phyloP scores from a whole-genome alignment of 2,888 invertebrate species.

The Abrostola tripartita region DNA sequence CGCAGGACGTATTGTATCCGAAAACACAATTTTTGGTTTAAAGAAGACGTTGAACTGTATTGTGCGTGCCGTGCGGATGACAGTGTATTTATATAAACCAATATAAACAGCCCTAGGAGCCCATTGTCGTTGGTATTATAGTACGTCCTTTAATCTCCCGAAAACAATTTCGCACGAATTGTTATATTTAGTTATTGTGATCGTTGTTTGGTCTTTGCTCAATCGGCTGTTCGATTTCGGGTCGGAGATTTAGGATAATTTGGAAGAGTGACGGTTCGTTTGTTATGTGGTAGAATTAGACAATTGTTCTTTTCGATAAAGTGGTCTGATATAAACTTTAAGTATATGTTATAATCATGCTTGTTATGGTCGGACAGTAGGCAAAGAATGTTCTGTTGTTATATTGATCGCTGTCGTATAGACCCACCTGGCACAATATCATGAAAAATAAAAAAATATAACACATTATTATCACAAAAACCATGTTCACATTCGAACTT shows the following conservation, averaged over 20 bases:
- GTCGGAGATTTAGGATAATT: slow-evolving; percentile 21
- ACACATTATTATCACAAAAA: no score
- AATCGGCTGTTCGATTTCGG: slow-evolving; percentile 44
- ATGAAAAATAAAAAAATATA: no score
- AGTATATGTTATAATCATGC: no score
- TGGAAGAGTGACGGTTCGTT: background rate
- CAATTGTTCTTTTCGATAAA: background rate
- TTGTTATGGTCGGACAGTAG: no score
- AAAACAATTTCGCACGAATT: slow-evolving; percentile 68
- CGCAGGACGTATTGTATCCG: slow-evolving; percentile 69
- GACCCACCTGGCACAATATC: no score
- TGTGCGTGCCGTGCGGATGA: slow-evolving; percentile 78
- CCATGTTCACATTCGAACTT: no score
- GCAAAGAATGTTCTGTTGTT: no score
- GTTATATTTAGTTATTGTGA: slow-evolving; percentile 54
- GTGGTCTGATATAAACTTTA: background rate
- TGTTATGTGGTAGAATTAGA: background rate
- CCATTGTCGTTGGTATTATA: slow-evolving; percentile 76
- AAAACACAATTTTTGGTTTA: slow-evolving; percentile 79
- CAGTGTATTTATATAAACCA: slow-evolving; percentile 80
- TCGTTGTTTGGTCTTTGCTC: slow-evolving; percentile 51
- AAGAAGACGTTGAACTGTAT: slow-evolving; percentile 70
- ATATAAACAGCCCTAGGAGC: slow-evolving; percentile 72
- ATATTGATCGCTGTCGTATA: no score
- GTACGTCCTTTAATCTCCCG: slow-evolving; percentile 72